Evolutionary conservation across 2,797 vertebrate genomes (phyloP).

Genomic region (Hirundo rustica): DNA sequence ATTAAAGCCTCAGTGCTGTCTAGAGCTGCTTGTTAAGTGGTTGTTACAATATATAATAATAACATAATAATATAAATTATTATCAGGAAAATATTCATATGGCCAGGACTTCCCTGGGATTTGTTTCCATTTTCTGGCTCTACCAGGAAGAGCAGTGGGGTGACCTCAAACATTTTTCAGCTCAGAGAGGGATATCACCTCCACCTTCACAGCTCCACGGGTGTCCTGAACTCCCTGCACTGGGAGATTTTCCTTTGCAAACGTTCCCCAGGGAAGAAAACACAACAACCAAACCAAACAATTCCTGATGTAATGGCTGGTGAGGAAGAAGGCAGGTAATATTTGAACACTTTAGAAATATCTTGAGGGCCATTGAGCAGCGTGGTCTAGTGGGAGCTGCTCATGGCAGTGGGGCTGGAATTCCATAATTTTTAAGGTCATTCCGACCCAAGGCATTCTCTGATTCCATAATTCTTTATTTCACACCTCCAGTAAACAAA

Average conservation of each 20-base stretch:
- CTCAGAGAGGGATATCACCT: not conserved
- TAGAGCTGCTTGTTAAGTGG: not conserved
- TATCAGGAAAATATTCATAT: not conserved
- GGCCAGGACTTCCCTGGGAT: not conserved
- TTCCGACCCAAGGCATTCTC: not conserved
- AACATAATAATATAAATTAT: not conserved
- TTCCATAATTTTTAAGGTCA: not conserved
- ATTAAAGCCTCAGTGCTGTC: not conserved
- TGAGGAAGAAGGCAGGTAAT: not conserved
- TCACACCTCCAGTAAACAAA: not conserved
- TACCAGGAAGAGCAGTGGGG: not conserved
- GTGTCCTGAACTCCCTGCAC: not conserved
- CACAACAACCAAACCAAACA: not conserved
- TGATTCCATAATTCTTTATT: not conserved
- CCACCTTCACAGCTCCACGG: not conserved
- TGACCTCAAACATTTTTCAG: not conserved
- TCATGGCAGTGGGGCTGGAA: not conserved
- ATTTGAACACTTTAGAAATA: not conserved
- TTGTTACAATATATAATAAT: not conserved
- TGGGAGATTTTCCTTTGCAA: not conserved
- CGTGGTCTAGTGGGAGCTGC: not conserved
- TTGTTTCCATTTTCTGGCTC: not conserved
- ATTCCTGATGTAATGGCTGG: accelerated
- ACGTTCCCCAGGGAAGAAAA: not conserved
- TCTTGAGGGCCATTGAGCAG: not conserved